Percentiles rank a stretch among this genome's conserved stretches.
Conservation (phyloP, 2,888 invertebrate genomes). For the Acleris literana region DNA sequence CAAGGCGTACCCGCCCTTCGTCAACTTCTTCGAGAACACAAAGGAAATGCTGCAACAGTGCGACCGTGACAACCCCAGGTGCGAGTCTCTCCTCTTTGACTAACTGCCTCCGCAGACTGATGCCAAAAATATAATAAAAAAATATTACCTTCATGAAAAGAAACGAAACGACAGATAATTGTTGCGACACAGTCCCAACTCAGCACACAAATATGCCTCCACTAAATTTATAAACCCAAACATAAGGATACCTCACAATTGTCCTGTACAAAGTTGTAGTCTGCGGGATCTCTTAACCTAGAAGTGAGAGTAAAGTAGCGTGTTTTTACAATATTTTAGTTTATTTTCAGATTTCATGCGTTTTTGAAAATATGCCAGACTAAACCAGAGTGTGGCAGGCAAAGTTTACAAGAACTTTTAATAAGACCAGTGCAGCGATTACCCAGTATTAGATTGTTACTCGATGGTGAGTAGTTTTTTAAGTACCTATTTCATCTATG, state of each 20-base stretch:
- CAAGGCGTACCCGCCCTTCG: conserved; percentile 98
- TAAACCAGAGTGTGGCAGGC: conserved; percentile 97
- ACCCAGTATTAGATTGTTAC: conserved; percentile 96
- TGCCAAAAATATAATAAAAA: too few relatives aligned
- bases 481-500: neutral
- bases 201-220: too few relatives aligned
- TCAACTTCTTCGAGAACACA: conserved; percentile 99
- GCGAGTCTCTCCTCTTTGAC: neutral
- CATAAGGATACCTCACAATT: too few relatives aligned
- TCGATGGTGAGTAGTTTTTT: conserved; percentile 88
- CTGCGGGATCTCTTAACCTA: neutral
- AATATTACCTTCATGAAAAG: too few relatives aligned
- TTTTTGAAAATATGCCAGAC: conserved; percentile 98
- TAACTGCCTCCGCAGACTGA: too few relatives aligned
- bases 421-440: conserved; percentile 99
- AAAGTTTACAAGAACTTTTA: conserved; percentile 96
- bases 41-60: conserved; percentile 96
- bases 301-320: neutral
- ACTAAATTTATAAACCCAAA: too few relatives aligned
- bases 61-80: conserved; percentile 94
- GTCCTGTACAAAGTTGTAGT: too few relatives aligned
- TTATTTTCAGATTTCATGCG: conserved; percentile 91
- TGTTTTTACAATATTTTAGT: neutral
- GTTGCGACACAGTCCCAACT: too few relatives aligned
- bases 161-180: too few relatives aligned